Percentiles rank a stretch among this genome's conserved stretches.
These are phyloP conservation scores for Cotesia vestalis DNA, from an alignment of 1,140 invertebrate genomes.

Conservation along the genomic window DNA sequence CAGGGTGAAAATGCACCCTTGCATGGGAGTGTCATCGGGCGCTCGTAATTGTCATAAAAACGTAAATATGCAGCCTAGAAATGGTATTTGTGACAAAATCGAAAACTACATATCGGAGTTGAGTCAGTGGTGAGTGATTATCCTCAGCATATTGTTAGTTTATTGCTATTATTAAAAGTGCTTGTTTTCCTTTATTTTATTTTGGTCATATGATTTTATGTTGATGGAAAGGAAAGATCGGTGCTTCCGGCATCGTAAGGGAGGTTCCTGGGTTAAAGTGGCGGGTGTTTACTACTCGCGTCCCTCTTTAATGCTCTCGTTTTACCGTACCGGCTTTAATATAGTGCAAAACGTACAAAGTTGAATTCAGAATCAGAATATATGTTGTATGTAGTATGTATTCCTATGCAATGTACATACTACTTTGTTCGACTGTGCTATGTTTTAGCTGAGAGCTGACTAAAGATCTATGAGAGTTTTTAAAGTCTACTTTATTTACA, in stretches of 20 bases:
- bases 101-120: constrained; percentile 74
- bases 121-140: constrained; percentile 71
- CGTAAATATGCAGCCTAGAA: constrained; percentile 55
- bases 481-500: too few species aligned
- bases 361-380: not conserved
- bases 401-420: too few species aligned
- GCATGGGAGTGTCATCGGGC: constrained; percentile 60
- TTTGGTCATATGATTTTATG: constrained; percentile 8
- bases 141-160: constrained; percentile 24
- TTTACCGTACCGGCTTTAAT: constrained; percentile 1
- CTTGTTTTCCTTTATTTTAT: constrained; percentile 39
- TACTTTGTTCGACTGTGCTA: too few species aligned
- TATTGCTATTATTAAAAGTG: too few species aligned
- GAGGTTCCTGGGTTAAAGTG: constrained; percentile 41
- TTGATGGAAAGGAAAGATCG: not conserved
- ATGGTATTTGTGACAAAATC: constrained; percentile 72
- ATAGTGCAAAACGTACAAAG: not conserved
- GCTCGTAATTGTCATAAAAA: constrained; percentile 55
- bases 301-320: not conserved
- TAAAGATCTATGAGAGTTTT: too few species aligned
- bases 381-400: not conserved
- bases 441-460: too few species aligned
- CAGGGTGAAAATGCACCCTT: constrained; percentile 62
- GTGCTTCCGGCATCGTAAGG: constrained; percentile 32
- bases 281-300: constrained; percentile 39